A percentile compares a stretch with the other conserved stretches of the same genome.
These are phyloP conservation scores for Xestoiulus laeticollis DNA, from an alignment of 2,888 invertebrate genomes.

Conservation along the genomic window DNA sequence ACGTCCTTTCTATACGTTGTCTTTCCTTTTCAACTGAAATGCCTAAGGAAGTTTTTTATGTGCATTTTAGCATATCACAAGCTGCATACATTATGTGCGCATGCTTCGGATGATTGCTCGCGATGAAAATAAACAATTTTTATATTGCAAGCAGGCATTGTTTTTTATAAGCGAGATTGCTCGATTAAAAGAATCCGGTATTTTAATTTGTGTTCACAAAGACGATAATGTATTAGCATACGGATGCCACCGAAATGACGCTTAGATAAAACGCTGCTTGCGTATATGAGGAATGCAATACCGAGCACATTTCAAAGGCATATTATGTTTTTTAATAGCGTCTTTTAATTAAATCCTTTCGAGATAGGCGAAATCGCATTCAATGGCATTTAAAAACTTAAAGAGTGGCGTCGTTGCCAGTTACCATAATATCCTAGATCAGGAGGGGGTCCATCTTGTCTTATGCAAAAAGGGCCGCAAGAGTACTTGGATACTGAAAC, in stretches of 20 bases:
- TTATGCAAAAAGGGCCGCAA: too few species aligned
- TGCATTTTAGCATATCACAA: not conserved
- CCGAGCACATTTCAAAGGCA: not conserved
- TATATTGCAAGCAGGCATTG: not conserved
- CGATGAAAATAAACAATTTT: not conserved
- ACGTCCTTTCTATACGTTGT: not conserved
- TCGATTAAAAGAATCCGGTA: not conserved
- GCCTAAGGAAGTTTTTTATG: not conserved
- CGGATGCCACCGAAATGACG: not conserved
- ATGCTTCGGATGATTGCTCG: not conserved
- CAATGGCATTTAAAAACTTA: not conserved
- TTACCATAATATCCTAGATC: too few species aligned
- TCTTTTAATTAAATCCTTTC: slow-evolving; percentile 14
- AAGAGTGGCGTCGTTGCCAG: not conserved
- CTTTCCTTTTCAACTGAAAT: slow-evolving; percentile 1
- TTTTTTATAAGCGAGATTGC: not conserved
- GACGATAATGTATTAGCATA: not conserved
- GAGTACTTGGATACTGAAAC: too few species aligned
- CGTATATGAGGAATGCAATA: not conserved
- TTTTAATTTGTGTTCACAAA: slow-evolving; percentile 21
- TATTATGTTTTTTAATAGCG: not conserved
- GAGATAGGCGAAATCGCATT: not conserved
- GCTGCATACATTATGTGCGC: not conserved
- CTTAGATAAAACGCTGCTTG: not conserved
- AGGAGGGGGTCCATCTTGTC: too few species aligned